phyloP scores from a whole-genome alignment of 1,140 invertebrate species.

The Agrypnia vestita region DNA sequence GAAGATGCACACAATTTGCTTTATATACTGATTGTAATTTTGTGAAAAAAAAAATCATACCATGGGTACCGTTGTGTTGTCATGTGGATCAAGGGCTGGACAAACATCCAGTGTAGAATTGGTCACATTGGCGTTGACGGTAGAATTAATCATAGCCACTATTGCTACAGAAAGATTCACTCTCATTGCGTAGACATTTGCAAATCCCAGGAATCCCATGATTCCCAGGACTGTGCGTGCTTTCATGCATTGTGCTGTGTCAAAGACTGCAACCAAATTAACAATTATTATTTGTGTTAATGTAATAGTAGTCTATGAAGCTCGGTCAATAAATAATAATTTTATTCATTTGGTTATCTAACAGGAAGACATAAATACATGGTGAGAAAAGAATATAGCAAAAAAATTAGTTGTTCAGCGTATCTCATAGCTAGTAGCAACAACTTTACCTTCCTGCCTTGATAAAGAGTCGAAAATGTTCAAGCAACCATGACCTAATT shows the following conservation, averaged over 20 bases:
- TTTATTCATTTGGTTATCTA: too few relatives aligned
- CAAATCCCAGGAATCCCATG: slow-evolving; percentile 86
- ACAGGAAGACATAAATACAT: too few relatives aligned
- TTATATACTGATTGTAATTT: too few relatives aligned
- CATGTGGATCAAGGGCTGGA: slow-evolving; percentile 62
- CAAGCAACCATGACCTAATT: too few relatives aligned
- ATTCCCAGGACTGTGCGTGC: slow-evolving; percentile 84
- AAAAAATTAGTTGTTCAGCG: too few relatives aligned
- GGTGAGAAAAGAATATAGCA: too few relatives aligned
- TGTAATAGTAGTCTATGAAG: too few relatives aligned
- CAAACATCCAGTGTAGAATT: slow-evolving; percentile 77
- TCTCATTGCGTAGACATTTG: slow-evolving; percentile 91
- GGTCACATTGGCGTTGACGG: slow-evolving; percentile 64
- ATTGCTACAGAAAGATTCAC: slow-evolving; percentile 95
- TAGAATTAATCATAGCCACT: slow-evolving; percentile 92
- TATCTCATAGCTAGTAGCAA: too few relatives aligned
- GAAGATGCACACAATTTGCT: too few relatives aligned
- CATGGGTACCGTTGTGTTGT: slow-evolving; percentile 74
- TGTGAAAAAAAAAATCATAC: slow-evolving; percentile 64
- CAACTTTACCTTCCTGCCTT: too few relatives aligned
- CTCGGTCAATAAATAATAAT: too few relatives aligned
- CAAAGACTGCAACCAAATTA: slow-evolving; percentile 67
- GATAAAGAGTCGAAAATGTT: too few relatives aligned
- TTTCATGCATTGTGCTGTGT: slow-evolving; percentile 80
- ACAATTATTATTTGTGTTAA: neutral